Conservation (phyloP, 1,140 invertebrate genomes). For the Drosophila punjabiensis region DNA sequence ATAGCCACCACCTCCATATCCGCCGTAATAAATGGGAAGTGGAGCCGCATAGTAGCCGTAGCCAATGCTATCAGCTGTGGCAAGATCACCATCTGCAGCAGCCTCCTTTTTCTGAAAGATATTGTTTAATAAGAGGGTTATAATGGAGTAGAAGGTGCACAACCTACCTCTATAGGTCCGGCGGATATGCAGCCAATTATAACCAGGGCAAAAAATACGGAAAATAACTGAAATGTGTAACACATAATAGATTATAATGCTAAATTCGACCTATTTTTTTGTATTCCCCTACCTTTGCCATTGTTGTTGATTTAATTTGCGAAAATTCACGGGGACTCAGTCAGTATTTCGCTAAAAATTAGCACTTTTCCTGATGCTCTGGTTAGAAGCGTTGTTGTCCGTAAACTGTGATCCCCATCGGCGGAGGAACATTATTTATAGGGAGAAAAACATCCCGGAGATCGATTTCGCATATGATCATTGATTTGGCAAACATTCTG, state of each 20-base stretch:
- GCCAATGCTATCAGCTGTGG: slow-evolving; percentile 57
- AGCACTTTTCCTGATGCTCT: slow-evolving; percentile 57
- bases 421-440: slow-evolving; percentile 63
- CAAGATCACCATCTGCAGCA: slow-evolving; percentile 29
- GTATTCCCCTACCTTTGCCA: slow-evolving; percentile 56
- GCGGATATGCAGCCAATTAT: slow-evolving; percentile 18
- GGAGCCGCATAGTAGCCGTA: slow-evolving; percentile 58
- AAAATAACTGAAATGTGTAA: slow-evolving; percentile 33
- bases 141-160: neutral
- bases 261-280: slow-evolving; percentile 2
- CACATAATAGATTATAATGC: slow-evolving; percentile 5
- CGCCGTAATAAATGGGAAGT: slow-evolving; percentile 52
- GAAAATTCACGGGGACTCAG: slow-evolving; percentile 43
- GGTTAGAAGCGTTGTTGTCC: slow-evolving; percentile 49
- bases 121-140: neutral
- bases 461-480: slow-evolving; percentile 77
- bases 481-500: slow-evolving; percentile 67
- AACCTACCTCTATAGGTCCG: slow-evolving; percentile 30
- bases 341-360: slow-evolving; percentile 48
- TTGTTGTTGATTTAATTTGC: slow-evolving; percentile 60
- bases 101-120: neutral
- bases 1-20: slow-evolving; percentile 51
- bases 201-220: slow-evolving; percentile 19
- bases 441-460: slow-evolving; percentile 46
- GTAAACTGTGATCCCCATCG: slow-evolving; percentile 53